phyloP scores from a whole-genome alignment of 2,113 vertebrate genomes.

The Lutjanus erythropterus region DNA sequence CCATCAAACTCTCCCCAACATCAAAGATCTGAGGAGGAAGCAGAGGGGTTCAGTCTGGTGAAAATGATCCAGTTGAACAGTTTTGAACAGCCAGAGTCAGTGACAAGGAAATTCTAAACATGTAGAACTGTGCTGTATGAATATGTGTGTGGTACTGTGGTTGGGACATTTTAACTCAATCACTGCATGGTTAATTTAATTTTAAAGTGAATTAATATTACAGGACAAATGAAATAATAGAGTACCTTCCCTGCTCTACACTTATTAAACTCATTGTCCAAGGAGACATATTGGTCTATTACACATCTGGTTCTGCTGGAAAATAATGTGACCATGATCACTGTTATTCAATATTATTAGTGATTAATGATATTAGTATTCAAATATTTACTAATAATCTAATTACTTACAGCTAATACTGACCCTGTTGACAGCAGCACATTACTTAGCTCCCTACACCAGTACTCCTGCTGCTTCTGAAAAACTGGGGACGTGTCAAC shows the following conservation, averaged over 20 bases:
- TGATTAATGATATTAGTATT: background rate
- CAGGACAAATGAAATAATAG: background rate
- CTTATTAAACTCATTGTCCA: background rate
- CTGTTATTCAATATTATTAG: background rate
- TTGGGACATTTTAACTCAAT: too few relatives aligned
- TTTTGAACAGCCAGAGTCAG: too few relatives aligned
- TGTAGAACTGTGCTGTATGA: too few relatives aligned
- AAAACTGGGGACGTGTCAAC: too few relatives aligned
- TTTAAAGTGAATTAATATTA: background rate
- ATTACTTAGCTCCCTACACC: too few relatives aligned
- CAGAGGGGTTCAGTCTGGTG: background rate
- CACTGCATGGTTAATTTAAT: too few relatives aligned
- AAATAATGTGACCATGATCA: background rate
- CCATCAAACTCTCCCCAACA: conserved; percentile 93
- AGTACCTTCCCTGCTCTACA: background rate
- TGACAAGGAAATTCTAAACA: too few relatives aligned
- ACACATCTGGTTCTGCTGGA: background rate
- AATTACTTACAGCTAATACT: too few relatives aligned
- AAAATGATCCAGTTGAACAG: too few relatives aligned
- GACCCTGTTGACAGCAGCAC: too few relatives aligned
- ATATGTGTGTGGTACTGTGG: too few relatives aligned
- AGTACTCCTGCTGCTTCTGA: too few relatives aligned
- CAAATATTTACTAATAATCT: background rate
- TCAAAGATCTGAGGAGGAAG: conserved; percentile 92
- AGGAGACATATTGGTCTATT: background rate